These are phyloP conservation scores for Melanophora roralis DNA, from an alignment of 2,888 invertebrate species.

Conservation along the genomic window DNA sequence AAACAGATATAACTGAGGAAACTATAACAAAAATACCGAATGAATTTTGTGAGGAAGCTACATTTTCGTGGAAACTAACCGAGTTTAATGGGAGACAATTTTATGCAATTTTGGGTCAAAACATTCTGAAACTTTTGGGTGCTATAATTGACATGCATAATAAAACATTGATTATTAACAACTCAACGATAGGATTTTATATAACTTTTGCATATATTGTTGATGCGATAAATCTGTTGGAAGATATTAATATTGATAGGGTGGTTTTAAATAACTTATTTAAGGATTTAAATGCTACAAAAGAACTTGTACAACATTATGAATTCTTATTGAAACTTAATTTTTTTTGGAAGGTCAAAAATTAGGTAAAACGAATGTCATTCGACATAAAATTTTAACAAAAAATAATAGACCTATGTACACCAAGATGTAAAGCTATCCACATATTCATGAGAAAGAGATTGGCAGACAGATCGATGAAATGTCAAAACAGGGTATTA, in stretches of 20 bases:
- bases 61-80: no score
- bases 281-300: not conserved
- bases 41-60: no score
- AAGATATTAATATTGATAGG: not conserved
- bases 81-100: no score
- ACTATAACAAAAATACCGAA: no score
- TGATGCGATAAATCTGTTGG: not conserved
- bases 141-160: not conserved
- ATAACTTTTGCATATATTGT: not conserved
- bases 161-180: not conserved
- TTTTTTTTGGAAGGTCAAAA: not conserved
- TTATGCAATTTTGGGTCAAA: no score
- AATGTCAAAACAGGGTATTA: no score
- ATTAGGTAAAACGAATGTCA: not conserved
- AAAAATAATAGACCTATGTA: not conserved
- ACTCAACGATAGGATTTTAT: not conserved
- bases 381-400: not conserved
- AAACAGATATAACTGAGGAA: no score
- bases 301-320: no score
- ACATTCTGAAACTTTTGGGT: no score
- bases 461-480: no score
- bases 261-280: not conserved
- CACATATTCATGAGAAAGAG: slow-evolving; percentile 27
- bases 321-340: no score
- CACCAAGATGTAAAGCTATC: slow-evolving; percentile 12